phyloP scores from a whole-genome alignment of 2,797 vertebrate species.

The Cynodonichthys magdalenae region DNA sequence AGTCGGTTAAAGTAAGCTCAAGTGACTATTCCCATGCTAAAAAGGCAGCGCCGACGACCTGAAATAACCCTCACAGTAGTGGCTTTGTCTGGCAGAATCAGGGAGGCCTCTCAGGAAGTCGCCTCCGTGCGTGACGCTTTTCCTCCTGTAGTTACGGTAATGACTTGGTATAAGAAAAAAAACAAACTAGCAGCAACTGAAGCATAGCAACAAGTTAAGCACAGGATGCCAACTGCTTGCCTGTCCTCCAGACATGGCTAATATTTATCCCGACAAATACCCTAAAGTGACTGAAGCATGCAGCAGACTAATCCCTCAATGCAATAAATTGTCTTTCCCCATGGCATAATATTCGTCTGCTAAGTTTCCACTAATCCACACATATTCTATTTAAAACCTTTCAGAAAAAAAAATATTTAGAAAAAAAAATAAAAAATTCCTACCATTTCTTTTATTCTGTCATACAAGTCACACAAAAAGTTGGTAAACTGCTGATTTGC shows the following conservation, averaged over 20 bases:
- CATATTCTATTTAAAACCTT: conserved; percentile 49
- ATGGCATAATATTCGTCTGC: conserved; percentile 56
- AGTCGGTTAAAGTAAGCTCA: conserved; percentile 74
- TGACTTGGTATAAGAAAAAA: conserved; percentile 45
- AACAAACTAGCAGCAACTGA: conserved; percentile 43
- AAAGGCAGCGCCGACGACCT: conserved; percentile 67
- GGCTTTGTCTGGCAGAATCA: conserved; percentile 67
- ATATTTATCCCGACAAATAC: conserved; percentile 70
- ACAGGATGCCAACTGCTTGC: conserved; percentile 42
- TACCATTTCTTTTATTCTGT: neutral
- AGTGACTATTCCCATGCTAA: conserved; percentile 75
- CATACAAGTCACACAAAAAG: conserved; percentile 16
- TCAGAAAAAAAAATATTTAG: conserved; percentile 38
- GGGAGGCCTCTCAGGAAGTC: conserved; percentile 65
- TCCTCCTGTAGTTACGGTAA: conserved; percentile 59
- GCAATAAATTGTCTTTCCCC: conserved; percentile 67
- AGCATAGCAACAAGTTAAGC: conserved; percentile 39
- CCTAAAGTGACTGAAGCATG: conserved; percentile 57
- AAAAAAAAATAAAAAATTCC: conserved; percentile 20
- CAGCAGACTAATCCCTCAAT: conserved; percentile 62
- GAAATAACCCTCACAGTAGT: conserved; percentile 75
- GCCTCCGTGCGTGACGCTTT: conserved; percentile 63
- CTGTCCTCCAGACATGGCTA: conserved; percentile 55
- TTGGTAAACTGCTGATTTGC: conserved; percentile 28
- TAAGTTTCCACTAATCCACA: conserved; percentile 67